Evolutionary conservation across 2,797 vertebrate species (phyloP).

Genomic region (Oceanodroma leucorhoa): DNA sequence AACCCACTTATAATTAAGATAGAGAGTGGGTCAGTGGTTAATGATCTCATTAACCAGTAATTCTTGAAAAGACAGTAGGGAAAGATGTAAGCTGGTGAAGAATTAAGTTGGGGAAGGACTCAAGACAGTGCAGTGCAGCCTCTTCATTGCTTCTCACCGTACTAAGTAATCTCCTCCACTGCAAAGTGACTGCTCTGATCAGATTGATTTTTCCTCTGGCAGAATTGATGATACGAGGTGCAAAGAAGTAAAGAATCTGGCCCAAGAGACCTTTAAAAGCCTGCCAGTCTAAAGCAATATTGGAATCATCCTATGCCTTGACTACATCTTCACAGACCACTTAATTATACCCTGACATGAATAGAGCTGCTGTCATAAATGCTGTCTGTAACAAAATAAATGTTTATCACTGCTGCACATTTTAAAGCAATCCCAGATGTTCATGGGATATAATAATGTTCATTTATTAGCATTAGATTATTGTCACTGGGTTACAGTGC

Average conservation of each 20-base stretch:
- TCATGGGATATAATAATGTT: no score
- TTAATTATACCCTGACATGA: not conserved
- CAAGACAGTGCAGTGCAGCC: not conserved
- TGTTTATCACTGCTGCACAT: not conserved
- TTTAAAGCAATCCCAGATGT: not conserved
- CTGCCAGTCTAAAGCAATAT: not conserved
- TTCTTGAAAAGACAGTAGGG: not conserved
- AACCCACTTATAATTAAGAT: not conserved
- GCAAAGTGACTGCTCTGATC: not conserved
- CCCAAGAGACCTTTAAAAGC: not conserved
- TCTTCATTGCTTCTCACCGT: not conserved
- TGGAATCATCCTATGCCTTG: not conserved
- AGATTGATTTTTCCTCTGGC: not conserved
- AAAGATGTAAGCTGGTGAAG: not conserved
- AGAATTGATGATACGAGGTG: not conserved
- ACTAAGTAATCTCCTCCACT: not conserved
- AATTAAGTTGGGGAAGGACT: not conserved
- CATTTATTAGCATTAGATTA: not conserved
- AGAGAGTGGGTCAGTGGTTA: not conserved
- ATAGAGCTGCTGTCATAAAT: not conserved
- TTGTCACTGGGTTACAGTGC: not conserved
- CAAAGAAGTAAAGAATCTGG: not conserved
- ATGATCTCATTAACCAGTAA: not conserved
- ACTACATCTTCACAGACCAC: not conserved
- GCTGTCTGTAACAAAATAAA: not conserved